Evolutionary conservation across 2,888 invertebrate genomes (phyloP), one percentile per base, ranked within the genome.

Genomic region (Tanaodytes sp.): DNA sequence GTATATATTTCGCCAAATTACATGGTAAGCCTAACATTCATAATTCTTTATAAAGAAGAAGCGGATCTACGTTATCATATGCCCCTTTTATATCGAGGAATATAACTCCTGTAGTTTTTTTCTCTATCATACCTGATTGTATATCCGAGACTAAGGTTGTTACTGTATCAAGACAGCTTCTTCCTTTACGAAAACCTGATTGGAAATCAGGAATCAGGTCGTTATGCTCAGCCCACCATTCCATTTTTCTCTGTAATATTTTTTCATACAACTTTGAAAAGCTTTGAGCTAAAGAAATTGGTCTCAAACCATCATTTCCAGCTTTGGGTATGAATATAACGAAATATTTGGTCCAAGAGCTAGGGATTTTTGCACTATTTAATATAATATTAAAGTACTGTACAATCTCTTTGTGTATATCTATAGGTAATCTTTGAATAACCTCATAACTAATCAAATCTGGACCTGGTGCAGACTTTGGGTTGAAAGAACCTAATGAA

Each of bases 211-310:
- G 48, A 3, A 48, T 36, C 1, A 36, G 2, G 15, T 15, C 1
- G 14, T 49, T 49, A 6, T 14, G n/a, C 16, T 49, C 49, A 4
- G 14, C n/a, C 49, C 49, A 49, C 37, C 49, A 49, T 14, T 36
- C 49, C 8, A 49, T 2, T 20, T 16, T 16, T 14, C 12, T 33
- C 8, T 49, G 49, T 1, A 49, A 5, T 9, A 49, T 49, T 19
- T 49, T 49, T 49, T 49, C 49, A 12, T 12, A 36, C 2, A 49
- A 30, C 37, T 49, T 49, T 11, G 20, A 49, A 18, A 20, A 18
- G 20, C 4, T 33, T 14, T 33, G 20, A 1, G 49, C 49, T 11
- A 49, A 9, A 2, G 49, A 49, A 11, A 49, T 49, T 6, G 51
- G 51, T n/a, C 51, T 14, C 11, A 51, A 15, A 11, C 27, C 51